Percentiles rank a stretch among this genome's conserved stretches.
Conservation (phyloP, 2,888 invertebrate species). For the Crocallis elinguaria region DNA sequence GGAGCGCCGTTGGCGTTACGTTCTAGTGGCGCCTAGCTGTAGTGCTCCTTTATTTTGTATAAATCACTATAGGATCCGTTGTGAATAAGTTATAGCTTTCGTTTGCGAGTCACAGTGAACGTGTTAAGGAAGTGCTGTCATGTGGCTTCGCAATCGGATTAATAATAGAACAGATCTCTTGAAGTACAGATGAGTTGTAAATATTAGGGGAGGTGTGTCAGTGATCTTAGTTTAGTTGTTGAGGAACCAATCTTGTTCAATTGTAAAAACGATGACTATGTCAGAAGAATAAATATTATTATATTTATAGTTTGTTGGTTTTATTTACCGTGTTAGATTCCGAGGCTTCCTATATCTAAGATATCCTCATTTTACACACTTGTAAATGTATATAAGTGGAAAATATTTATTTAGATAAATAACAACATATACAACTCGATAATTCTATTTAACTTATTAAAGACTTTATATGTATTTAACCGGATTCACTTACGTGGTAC, state of each 20-base stretch:
- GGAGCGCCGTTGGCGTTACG: slow-evolving; percentile 17
- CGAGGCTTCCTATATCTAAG: too few relatives aligned
- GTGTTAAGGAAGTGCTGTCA: neutral
- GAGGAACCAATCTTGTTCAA: slow-evolving; percentile 65
- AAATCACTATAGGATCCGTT: slow-evolving; percentile 19
- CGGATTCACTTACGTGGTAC: too few relatives aligned
- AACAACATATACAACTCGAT: too few relatives aligned
- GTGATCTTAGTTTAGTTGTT: slow-evolving; percentile 41
- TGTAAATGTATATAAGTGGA: too few relatives aligned
- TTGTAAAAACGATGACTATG: slow-evolving; percentile 63
- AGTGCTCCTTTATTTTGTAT: slow-evolving; percentile 12
- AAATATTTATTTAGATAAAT: too few relatives aligned
- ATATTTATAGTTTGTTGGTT: slow-evolving; percentile 65
- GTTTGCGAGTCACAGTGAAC: slow-evolving; percentile 25
- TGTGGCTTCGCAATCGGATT: slow-evolving; percentile 11
- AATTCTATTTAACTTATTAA: too few relatives aligned
- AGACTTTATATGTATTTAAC: too few relatives aligned
- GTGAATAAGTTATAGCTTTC: slow-evolving; percentile 10
- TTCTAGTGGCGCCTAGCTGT: slow-evolving; percentile 29
- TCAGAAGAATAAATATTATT: slow-evolving; percentile 75
- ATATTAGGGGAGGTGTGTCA: slow-evolving; percentile 41
- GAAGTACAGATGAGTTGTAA: slow-evolving; percentile 51
- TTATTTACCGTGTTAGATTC: slow-evolving; percentile 21
- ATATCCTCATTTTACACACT: too few relatives aligned
- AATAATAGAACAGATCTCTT: slow-evolving; percentile 37